These are phyloP conservation scores for Neodontobutis hainanensis DNA, from an alignment of 2,113 vertebrate genomes.

Conservation along the genomic window DNA sequence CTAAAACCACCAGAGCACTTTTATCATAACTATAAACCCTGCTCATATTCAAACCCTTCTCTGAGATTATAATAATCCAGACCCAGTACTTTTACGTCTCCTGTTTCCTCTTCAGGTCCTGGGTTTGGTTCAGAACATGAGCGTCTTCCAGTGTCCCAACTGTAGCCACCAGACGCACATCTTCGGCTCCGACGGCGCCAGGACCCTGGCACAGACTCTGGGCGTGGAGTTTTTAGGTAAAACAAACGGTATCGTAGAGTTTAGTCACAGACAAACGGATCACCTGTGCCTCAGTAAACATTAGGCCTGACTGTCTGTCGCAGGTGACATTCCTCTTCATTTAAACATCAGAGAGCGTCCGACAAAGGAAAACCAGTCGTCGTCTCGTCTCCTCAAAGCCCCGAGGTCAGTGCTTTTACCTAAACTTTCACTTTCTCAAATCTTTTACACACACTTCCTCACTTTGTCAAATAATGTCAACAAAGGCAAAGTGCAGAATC, in stretches of 20 bases:
- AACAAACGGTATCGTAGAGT: too few relatives aligned
- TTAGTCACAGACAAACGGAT: too few relatives aligned
- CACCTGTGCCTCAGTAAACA: too few relatives aligned
- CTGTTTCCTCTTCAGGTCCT: constrained; percentile 81
- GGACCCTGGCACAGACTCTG: constrained; percentile 82
- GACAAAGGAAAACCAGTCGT: constrained; percentile 91
- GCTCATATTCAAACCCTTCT: too few relatives aligned
- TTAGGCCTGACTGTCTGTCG: background rate
- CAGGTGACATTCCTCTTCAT: constrained; percentile 94
- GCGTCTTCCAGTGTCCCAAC: constrained; percentile 94
- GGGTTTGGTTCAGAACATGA: constrained; percentile 98
- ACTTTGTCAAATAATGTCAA: too few relatives aligned
- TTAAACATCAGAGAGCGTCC: constrained; percentile 90
- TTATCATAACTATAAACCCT: too few relatives aligned
- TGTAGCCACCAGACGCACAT: constrained; percentile 93
- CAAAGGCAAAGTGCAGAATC: too few relatives aligned
- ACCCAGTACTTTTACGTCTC: too few relatives aligned
- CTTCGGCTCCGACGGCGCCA: constrained; percentile 91
- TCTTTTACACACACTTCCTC: too few relatives aligned
- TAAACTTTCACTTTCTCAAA: too few relatives aligned
- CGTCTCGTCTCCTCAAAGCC: constrained; percentile 88
- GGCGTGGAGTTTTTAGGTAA: constrained; percentile 87
- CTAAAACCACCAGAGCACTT: too few relatives aligned
- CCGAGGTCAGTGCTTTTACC: constrained; percentile 81
- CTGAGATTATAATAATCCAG: too few relatives aligned